phyloP scores from a whole-genome alignment of 23 tunicate species.

The Styela plicata region DNA sequence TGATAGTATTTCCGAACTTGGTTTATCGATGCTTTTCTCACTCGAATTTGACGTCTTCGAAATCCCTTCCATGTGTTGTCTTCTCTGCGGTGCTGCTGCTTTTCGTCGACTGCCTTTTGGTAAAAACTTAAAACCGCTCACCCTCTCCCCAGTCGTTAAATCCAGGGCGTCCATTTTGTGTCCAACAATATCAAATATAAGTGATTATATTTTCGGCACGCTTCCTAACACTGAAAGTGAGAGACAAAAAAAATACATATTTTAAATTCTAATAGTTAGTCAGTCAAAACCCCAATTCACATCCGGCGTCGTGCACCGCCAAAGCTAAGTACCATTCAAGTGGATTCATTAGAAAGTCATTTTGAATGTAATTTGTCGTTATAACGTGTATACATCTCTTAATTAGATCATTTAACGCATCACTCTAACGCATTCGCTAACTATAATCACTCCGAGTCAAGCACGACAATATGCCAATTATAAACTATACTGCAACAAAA shows the following conservation, averaged over 20 bases:
- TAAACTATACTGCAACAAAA: no score
- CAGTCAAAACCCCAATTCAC: not conserved
- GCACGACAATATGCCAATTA: conserved; percentile 6
- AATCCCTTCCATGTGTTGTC: conserved; percentile 25
- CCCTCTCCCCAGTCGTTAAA: conserved; percentile 54
- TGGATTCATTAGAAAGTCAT: conserved; percentile 19
- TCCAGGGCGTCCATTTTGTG: conserved; percentile 56
- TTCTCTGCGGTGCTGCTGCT: conserved; percentile 50
- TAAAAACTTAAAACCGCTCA: conserved; percentile 9
- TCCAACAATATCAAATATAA: not conserved
- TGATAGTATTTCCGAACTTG: not conserved
- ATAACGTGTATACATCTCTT: conserved; percentile 18
- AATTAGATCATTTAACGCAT: conserved; percentile 29
- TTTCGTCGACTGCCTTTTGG: conserved; percentile 65
- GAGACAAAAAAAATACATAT: not conserved
- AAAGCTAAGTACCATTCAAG: conserved; percentile 12
- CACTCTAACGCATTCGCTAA: conserved; percentile 14
- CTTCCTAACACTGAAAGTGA: not conserved
- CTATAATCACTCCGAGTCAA: conserved; percentile 8
- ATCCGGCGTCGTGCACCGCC: not conserved
- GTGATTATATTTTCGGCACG: not conserved
- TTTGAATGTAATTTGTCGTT: conserved; percentile 19
- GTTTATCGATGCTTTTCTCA: not conserved
- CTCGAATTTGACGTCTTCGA: not conserved
- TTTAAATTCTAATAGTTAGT: not conserved